Evolutionary conservation across 2,888 invertebrate species (phyloP), one percentile per base, ranked within the genome.

Genomic region (Latheticus oryzae): DNA sequence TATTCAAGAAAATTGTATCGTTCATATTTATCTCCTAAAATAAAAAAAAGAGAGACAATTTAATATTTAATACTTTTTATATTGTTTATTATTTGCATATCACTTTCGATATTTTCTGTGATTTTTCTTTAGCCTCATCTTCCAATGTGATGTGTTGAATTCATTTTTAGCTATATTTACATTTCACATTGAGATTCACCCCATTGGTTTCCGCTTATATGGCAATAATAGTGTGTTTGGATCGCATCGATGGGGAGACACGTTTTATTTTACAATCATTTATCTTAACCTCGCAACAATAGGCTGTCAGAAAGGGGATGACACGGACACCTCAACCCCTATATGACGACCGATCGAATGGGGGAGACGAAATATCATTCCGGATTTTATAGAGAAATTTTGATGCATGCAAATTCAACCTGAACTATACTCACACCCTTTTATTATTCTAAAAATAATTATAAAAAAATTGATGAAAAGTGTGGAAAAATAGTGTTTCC

Each of bases 401-500:
- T 48, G 48, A 58, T 56, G 56, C 42, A 56, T 56, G 56, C 28
- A 40, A 33, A 50, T 56, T 40, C 40, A 17, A 40, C 15, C 15
- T 50, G 56, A 50, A n/a, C n/a, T n/a, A n/a, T n/a, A n/a, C n/a
- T n/a, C n/a, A n/a, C 54, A 43, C 19, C 8, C 47, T 28, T 30
- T 47, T 28, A 47, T 55, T 47, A 55, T 40, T 48, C 47, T 45
- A 53, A n/a, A n/a, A n/a, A n/a, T n/a, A n/a, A n/a, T n/a, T n/a
- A n/a, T n/a, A n/a, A 21, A 30, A 30, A 30, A 30, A 8, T 30
- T 88, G 88, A 87, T 89, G 88, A 85, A 87, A 88, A 88, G 88
- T 88, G 88, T 89, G 89, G 87, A 52, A 40, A 40, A 52, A 50
- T n/a, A 32, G 12, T 88, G 88, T 88, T 89, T 88, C 85, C 88